These are phyloP conservation scores for Hyaena hyaena DNA, from an alignment of 2,113 vertebrate genomes.

Conservation along the genomic window DNA sequence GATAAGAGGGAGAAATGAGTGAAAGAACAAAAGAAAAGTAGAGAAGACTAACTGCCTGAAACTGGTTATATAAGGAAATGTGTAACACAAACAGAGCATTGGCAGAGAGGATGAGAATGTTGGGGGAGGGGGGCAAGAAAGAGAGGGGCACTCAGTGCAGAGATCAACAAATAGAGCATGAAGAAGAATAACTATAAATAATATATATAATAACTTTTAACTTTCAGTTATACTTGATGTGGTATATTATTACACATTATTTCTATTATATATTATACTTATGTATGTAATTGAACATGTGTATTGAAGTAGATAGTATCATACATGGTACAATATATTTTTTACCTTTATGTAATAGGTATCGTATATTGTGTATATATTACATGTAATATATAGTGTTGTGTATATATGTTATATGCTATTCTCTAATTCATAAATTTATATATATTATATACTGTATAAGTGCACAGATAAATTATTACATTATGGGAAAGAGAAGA, in stretches of 20 bases:
- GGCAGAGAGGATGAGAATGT: background rate
- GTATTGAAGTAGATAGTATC: background rate
- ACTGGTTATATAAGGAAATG: background rate
- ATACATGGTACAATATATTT: background rate
- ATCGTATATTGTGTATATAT: background rate
- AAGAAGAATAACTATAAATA: background rate
- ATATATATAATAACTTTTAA: background rate
- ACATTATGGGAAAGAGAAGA: background rate
- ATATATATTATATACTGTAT: background rate
- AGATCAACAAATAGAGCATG: background rate
- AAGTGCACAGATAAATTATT: background rate
- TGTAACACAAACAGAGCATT: background rate
- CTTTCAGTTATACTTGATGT: background rate
- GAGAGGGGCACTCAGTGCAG: background rate
- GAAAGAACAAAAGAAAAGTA: conserved; percentile 12
- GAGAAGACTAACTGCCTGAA: background rate
- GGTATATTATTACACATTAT: background rate
- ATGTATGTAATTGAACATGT: background rate
- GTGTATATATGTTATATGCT: background rate
- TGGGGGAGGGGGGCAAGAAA: accelerated
- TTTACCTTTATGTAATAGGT: background rate
- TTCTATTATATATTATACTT: background rate
- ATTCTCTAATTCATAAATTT: background rate
- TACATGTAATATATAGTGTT: background rate
- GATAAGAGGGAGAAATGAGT: background rate